Percentiles rank a stretch among this genome's conserved stretches.
These are phyloP conservation scores for Orchestes rusci DNA, from an alignment of 2,888 invertebrate species.

Conservation along the genomic window DNA sequence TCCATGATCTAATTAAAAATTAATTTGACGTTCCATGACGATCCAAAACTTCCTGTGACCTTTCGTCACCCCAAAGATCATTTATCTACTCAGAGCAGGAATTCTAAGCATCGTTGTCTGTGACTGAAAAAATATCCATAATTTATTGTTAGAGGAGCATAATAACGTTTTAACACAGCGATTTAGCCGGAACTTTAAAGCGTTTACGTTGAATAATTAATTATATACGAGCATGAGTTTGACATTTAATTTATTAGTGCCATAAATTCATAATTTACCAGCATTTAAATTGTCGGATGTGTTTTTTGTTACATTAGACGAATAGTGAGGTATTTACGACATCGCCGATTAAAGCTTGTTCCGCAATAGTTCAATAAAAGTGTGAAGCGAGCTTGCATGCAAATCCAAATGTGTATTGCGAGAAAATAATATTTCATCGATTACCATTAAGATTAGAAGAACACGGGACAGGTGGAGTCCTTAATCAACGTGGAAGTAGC, in stretches of 20 bases:
- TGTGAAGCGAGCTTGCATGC: conserved; percentile 12
- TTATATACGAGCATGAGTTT: conserved; percentile 25
- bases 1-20: too few species aligned
- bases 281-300: conserved; percentile 26
- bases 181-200: conserved; percentile 26
- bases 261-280: conserved; percentile 32
- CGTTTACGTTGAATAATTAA: conserved; percentile 26
- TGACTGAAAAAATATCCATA: conserved; percentile 21
- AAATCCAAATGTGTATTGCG: conserved; percentile 21
- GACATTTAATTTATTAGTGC: conserved; percentile 30
- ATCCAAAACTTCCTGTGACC: too few species aligned
- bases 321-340: too few species aligned
- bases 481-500: conserved; percentile 43
- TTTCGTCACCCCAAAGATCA: conserved; percentile 25
- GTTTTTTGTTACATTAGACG: too few species aligned
- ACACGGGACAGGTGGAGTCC: conserved; percentile 37
- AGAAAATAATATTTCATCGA: conserved; percentile 23
- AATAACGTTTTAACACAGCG: conserved; percentile 27
- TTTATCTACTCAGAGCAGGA: conserved; percentile 21
- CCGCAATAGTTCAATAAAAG: too few species aligned
- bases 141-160: conserved; percentile 27
- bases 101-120: conserved; percentile 22
- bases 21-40: too few species aligned
- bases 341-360: too few species aligned
- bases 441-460: conserved; percentile 31